A percentile compares a stretch with the other conserved stretches of the same genome.
Evolutionary conservation across 2,113 vertebrate genomes (phyloP).

Genomic region (Myiagra hebetior): DNA sequence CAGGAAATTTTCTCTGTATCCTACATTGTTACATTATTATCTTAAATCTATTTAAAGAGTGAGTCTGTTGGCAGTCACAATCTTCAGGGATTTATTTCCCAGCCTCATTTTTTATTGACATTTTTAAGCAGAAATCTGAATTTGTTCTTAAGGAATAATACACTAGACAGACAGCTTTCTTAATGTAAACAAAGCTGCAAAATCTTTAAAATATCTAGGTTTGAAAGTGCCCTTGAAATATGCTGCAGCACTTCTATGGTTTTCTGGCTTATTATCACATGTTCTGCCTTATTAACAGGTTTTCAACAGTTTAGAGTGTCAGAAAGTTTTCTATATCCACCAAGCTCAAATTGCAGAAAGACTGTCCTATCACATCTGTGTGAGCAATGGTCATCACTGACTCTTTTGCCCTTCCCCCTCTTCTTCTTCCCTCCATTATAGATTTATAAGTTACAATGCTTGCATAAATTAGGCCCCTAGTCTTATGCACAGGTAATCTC

Average conservation of each 20-base stretch:
- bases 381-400: background rate
- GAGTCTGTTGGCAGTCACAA: background rate
- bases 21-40: background rate
- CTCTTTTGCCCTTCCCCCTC: background rate
- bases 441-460: background rate
- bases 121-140: background rate
- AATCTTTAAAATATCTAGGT: background rate
- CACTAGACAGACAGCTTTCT: background rate
- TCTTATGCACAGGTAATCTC: background rate
- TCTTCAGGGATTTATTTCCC: background rate
- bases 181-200: background rate
- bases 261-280: background rate
- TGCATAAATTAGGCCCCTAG: background rate
- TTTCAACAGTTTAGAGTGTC: background rate
- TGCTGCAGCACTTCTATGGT: background rate
- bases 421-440: background rate
- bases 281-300: background rate
- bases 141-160: background rate
- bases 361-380: background rate
- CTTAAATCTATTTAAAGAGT: background rate
- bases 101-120: background rate
- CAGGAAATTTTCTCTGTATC: background rate
- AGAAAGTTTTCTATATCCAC: background rate
- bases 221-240: background rate
- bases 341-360: background rate